These are phyloP conservation scores for Bettongia penicillata DNA, from an alignment of 2,113 vertebrate genomes.

Conservation along the genomic window DNA sequence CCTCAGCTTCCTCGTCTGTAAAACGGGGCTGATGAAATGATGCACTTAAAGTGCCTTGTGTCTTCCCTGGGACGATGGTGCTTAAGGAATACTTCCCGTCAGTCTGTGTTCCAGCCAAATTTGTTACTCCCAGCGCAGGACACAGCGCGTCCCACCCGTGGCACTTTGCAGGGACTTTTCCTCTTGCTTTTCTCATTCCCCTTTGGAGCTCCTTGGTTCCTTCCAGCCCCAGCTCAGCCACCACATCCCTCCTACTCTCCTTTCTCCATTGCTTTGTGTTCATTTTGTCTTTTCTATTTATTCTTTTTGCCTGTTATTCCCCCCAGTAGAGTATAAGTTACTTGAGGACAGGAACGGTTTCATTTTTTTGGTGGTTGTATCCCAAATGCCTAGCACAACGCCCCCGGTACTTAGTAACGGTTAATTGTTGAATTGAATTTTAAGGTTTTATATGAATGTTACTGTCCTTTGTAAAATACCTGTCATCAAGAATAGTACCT, in stretches of 20 bases:
- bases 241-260: background rate
- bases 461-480: background rate
- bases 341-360: background rate
- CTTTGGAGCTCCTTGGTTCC: background rate
- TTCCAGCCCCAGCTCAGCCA: background rate
- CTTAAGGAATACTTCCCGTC: conserved; percentile 7
- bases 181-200: background rate
- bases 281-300: background rate
- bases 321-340: background rate
- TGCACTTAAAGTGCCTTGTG: background rate
- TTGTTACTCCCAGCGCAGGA: background rate
- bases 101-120: background rate
- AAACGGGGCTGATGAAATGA: background rate
- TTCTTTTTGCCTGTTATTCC: background rate
- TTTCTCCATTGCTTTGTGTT: background rate
- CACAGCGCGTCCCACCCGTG: background rate
- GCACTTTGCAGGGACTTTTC: background rate
- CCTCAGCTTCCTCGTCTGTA: too few relatives aligned
- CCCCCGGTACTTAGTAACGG: background rate
- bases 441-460: background rate
- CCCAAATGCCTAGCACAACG: background rate
- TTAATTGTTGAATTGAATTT: background rate
- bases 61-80: background rate
- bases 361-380: background rate
- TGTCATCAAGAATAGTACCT: background rate